Evolutionary conservation across 2,888 invertebrate genomes (phyloP).

Genomic region (Malthinus flaveolus): DNA sequence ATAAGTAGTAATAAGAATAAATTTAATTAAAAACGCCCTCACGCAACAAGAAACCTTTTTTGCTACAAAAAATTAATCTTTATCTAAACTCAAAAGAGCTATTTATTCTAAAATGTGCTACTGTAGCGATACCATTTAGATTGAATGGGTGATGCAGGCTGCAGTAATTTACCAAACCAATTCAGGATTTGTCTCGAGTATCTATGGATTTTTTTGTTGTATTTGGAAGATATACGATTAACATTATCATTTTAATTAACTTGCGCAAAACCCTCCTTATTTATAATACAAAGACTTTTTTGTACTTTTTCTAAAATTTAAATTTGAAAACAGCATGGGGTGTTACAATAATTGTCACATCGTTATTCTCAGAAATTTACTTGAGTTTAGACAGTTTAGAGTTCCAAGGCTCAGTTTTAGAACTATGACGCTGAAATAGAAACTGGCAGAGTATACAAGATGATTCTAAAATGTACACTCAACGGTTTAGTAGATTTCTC

Average conservation of each 20-base stretch:
- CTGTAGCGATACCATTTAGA: slow-evolving; percentile 5
- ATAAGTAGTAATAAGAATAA: not conserved
- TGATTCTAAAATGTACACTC: too few relatives aligned
- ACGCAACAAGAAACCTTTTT: not conserved
- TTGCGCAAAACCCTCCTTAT: not conserved
- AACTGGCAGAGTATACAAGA: too few relatives aligned
- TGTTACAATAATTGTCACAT: too few relatives aligned
- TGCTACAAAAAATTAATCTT: slow-evolving; percentile 4
- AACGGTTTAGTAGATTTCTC: too few relatives aligned
- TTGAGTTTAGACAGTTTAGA: too few relatives aligned
- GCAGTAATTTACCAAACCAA: slow-evolving; percentile 7
- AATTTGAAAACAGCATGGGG: too few relatives aligned
- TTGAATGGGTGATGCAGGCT: slow-evolving; percentile 6
- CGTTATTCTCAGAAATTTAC: too few relatives aligned
- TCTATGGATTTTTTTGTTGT: slow-evolving; percentile 5
- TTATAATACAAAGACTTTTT: too few relatives aligned
- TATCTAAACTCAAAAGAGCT: not conserved
- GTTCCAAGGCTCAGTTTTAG: too few relatives aligned
- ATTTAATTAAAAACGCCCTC: not conserved
- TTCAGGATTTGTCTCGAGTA: slow-evolving; percentile 6
- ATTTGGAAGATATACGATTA: not conserved
- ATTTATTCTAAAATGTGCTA: slow-evolving; percentile 6
- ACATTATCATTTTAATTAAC: slow-evolving; percentile 3
- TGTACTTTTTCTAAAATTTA: too few relatives aligned
- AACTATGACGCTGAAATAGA: too few relatives aligned